Conservation (phyloP, 2,888 invertebrate genomes). For the Tetragonula carbonaria region DNA sequence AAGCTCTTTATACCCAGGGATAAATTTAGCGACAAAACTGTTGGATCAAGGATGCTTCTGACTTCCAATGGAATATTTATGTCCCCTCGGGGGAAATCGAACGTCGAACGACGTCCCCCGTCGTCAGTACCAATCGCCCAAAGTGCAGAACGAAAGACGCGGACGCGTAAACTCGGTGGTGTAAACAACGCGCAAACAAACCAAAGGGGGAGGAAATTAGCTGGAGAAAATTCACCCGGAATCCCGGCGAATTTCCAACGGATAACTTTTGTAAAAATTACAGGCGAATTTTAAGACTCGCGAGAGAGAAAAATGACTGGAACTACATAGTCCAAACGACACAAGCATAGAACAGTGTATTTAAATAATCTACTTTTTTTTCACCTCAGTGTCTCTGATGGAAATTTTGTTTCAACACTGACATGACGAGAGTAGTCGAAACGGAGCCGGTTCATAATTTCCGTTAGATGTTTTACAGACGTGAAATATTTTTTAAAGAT, state of each 20-base stretch:
- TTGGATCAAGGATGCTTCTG: conserved; percentile 51
- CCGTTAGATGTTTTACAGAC: no score
- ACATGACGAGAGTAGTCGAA: no score
- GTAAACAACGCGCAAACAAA: conserved; percentile 8
- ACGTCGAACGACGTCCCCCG: background rate
- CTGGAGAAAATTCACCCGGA: background rate
- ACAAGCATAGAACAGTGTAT: no score
- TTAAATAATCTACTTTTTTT: no score
- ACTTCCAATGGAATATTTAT: conserved; percentile 50
- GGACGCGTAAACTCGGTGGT: conserved; percentile 6
- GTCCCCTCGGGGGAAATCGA: conserved; percentile 17
- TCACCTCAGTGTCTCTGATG: no score
- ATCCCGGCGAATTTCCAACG: no score
- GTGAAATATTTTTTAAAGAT: no score
- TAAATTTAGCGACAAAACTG: conserved; percentile 60
- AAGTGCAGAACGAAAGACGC: background rate
- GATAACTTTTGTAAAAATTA: background rate
- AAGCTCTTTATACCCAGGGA: conserved; percentile 53
- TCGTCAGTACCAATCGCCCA: background rate
- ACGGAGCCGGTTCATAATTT: no score
- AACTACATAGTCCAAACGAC: no score
- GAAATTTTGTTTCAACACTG: no score
- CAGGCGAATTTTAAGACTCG: background rate
- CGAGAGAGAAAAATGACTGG: no score
- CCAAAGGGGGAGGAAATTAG: no score